Conservation (phyloP, 1,140 invertebrate genomes). For the Tyrophagus putrescentiae region DNA sequence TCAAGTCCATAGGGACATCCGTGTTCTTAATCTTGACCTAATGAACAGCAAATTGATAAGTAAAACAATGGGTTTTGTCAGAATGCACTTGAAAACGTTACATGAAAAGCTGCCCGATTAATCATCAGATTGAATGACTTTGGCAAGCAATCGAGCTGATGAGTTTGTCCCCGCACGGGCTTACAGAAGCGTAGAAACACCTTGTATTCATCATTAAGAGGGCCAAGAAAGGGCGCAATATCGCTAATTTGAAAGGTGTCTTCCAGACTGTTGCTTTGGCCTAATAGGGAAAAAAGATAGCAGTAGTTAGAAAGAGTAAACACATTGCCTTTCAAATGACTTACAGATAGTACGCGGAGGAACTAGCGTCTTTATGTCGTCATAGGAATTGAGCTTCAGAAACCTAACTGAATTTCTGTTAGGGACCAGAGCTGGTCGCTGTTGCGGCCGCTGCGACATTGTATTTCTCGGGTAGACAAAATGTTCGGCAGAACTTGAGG, state of each 20-base stretch:
- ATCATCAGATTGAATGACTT: slow-evolving; percentile 13
- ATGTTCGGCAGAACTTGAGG: too few relatives aligned
- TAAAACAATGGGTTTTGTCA: not conserved
- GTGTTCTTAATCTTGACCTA: slow-evolving; percentile 12
- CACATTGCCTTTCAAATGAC: not conserved
- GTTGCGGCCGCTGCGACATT: too few relatives aligned
- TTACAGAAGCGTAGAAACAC: slow-evolving; percentile 11
- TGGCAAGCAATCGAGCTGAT: slow-evolving; percentile 13
- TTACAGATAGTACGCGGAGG: not conserved
- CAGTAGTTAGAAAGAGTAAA: not conserved
- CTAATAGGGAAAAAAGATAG: not conserved
- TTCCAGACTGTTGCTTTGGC: not conserved
- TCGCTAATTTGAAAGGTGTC: not conserved
- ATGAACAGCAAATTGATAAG: not conserved
- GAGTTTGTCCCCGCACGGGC: not conserved
- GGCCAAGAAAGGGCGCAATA: not conserved
- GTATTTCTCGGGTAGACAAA: too few relatives aligned
- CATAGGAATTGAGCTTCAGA: slow-evolving; percentile 9
- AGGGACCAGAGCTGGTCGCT: too few relatives aligned
- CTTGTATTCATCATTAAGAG: not conserved
- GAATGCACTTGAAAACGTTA: not conserved
- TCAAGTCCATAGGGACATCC: slow-evolving; percentile 5
- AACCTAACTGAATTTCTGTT: not conserved
- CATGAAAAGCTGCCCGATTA: not conserved
- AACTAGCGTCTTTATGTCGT: not conserved